Conservation (phyloP, 2,888 invertebrate genomes). For the Caenorhabditis imperialis region DNA sequence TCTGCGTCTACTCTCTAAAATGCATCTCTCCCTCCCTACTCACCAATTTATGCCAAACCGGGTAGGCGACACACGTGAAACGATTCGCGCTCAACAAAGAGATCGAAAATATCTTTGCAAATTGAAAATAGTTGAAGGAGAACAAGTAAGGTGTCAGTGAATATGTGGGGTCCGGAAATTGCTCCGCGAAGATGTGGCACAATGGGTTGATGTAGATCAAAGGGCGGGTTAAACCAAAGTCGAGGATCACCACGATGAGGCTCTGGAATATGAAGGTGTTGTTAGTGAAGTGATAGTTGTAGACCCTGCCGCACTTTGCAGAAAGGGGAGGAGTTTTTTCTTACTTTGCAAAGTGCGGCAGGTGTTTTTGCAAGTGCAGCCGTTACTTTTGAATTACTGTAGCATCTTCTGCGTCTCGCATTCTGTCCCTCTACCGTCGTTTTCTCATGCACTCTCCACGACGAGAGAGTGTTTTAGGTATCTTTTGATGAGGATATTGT, state of each 20-base stretch:
- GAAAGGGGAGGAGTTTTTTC: no score
- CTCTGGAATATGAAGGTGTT: no score
- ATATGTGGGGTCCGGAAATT: constrained; percentile 28
- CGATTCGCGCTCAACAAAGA: constrained; percentile 32
- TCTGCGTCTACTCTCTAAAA: neutral
- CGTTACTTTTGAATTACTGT: no score
- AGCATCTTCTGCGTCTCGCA: no score
- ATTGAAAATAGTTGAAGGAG: constrained; percentile 42
- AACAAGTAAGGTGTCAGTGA: constrained; percentile 34
- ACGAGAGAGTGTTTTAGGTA: no score
- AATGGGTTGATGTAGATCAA: constrained; percentile 27
- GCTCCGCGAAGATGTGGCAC: constrained; percentile 17
- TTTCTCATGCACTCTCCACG: no score
- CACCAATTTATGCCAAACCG: constrained; percentile 40
- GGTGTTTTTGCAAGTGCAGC: no score
- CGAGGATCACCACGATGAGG: constrained; percentile 24
- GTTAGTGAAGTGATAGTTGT: no score
- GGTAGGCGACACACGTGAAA: constrained; percentile 38
- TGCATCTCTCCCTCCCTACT: neutral
- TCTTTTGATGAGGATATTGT: no score
- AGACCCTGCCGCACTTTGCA: no score
- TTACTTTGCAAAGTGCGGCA: no score
- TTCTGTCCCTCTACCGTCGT: no score
- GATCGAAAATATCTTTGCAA: constrained; percentile 41
- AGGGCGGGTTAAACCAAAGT: constrained; percentile 37